Evolutionary conservation across 1,140 invertebrate species (phyloP).

Genomic region (Drosophila parabipectinata): DNA sequence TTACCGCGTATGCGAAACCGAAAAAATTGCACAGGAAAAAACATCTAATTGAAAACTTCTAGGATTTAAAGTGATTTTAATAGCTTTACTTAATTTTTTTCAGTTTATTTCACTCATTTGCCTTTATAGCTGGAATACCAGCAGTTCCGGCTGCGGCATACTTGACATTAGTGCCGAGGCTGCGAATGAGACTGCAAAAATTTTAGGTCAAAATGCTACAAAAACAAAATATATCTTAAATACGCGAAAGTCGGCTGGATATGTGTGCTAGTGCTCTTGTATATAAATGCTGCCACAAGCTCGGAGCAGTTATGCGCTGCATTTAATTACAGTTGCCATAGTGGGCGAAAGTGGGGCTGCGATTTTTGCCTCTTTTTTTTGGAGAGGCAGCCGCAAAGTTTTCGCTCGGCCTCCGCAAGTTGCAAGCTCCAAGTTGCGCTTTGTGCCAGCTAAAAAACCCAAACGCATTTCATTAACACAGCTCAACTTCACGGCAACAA

Average conservation of each 20-base stretch:
- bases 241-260: slow-evolving; percentile 22
- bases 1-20: slow-evolving; percentile 66
- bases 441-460: slow-evolving; percentile 65
- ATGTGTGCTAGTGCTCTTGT: slow-evolving; percentile 34
- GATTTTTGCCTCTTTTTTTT: slow-evolving; percentile 5
- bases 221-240: slow-evolving; percentile 61
- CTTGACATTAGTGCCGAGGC: slow-evolving; percentile 71
- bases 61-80: too few relatives aligned
- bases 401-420: slow-evolving; percentile 57
- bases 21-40: slow-evolving; percentile 27
- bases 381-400: slow-evolving; percentile 53
- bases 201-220: slow-evolving; percentile 79
- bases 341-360: slow-evolving; percentile 19
- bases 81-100: too few relatives aligned
- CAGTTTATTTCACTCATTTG: neutral
- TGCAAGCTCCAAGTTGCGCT: slow-evolving; percentile 40
- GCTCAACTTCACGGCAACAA: slow-evolving; percentile 72
- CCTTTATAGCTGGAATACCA: neutral
- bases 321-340: slow-evolving; percentile 74
- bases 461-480: slow-evolving; percentile 81
- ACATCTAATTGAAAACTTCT: neutral
- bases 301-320: slow-evolving; percentile 74
- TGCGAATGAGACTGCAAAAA: slow-evolving; percentile 35
- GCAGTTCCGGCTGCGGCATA: slow-evolving; percentile 51
- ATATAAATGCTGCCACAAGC: slow-evolving; percentile 57